Percentiles rank a stretch among this genome's conserved stretches.
Conservation (phyloP, 2,113 vertebrate species). For the Mus musculus region GRCm39 chr5:53069001-53069500, state of each 20-base stretch:
- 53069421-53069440: too few relatives aligned
- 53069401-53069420: neutral
- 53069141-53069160: neutral
- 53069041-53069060: neutral
- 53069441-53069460: too few relatives aligned
- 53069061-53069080: slow-evolving; percentile 3
- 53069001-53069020: neutral
- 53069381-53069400: neutral
- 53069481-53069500: too few relatives aligned
- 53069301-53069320: neutral
- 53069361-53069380: neutral
- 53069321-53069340: neutral
- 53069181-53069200: neutral
- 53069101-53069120: neutral
- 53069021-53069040: neutral
- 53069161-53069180: neutral
- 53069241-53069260: neutral
- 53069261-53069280: too few relatives aligned
- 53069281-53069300: neutral
- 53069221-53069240: neutral
- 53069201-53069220: neutral
- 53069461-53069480: too few relatives aligned
- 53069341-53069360: neutral
- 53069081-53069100: slow-evolving; percentile 10
- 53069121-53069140: neutral